Percentiles rank a stretch among this genome's conserved stretches.
phyloP scores from a whole-genome alignment of 2,888 invertebrate genomes.

The Aphidius colemani region DNA sequence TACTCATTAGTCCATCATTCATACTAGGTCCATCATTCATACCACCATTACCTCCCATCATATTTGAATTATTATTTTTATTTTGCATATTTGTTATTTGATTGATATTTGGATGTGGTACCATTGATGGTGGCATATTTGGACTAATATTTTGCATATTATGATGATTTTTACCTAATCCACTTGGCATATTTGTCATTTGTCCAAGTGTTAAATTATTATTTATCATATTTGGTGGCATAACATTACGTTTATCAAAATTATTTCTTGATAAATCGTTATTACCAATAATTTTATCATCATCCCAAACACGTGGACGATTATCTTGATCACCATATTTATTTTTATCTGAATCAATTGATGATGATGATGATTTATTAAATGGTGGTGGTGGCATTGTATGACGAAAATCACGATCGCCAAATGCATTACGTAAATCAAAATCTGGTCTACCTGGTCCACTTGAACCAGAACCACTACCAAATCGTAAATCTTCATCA shows the following conservation, averaged over 20 bases:
- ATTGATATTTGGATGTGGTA: conserved; percentile 43
- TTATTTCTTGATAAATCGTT: conserved; percentile 37
- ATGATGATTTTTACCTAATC: conserved; percentile 45
- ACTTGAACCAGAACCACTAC: conserved; percentile 35
- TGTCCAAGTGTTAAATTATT: conserved; percentile 38
- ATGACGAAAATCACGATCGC: conserved; percentile 49
- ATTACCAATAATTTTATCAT: conserved; percentile 41
- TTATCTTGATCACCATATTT: conserved; percentile 33
- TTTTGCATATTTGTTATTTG: conserved; percentile 40
- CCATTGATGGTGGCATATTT: conserved; percentile 46
- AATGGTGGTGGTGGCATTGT: conserved; percentile 29
- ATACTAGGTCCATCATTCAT: conserved; percentile 1
- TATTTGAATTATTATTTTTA: conserved; percentile 31
- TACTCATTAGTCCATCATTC: conserved; percentile 44
- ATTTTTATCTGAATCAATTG: conserved; percentile 29
- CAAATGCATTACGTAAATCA: conserved; percentile 43
- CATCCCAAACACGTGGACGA: conserved; percentile 48
- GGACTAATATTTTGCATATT: conserved; percentile 55
- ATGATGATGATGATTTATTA: conserved; percentile 31
- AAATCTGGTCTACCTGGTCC: conserved; percentile 49
- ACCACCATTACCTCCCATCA: conserved; percentile 26
- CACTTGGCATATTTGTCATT: conserved; percentile 35
- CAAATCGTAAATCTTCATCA: conserved; percentile 49
- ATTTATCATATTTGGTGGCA: conserved; percentile 40
- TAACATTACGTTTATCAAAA: conserved; percentile 48